Base-by-base conservation (phyloP, 2,888 invertebrate genomes). In the Drosophila ezoana region DNA sequence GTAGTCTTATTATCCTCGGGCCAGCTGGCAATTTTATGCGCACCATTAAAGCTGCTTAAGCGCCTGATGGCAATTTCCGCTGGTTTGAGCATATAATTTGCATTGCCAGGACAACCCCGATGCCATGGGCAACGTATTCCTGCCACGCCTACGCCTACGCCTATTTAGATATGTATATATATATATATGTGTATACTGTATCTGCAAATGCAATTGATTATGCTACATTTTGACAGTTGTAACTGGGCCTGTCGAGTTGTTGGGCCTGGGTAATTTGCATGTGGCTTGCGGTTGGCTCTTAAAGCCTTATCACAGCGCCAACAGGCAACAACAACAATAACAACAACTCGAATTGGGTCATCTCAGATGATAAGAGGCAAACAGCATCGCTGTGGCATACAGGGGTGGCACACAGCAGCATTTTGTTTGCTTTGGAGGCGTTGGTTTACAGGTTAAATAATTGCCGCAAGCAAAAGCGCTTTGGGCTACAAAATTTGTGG, bases 11-110 rank as follows among this genome's bases (percentile, higher is more conserved):
- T 78, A 67, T 74, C 53, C 60, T 41, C 53, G 54, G 75, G 71
- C 65, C 59, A 69, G 63, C 67, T 63, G 79, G 70, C 72, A 64
- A 64, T 79, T 70, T 70, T 47, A 54, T 80, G 71, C 68, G 72
- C 85, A 33, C 74, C 81, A 87, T 89, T 87, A 87, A 89, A 85
- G 83, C 83, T 61, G 78, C 74, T 79, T 79, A 73, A 69, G 70
- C 72, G 71, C 65, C 77, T 72, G 65, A 69, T 65, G 79, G 82
- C 73, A 79, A 81, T 72, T 67, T 69, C 41, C 54, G 38, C 33
- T 62, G 64, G 44, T 23, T 48, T 37, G 37, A 41, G 38, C 37
- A 49, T 33, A 59, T 41, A 23, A 61, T 78, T 75, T 73, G 67
- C 79, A 75, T 78, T 78, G 44, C 74, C 62, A 16, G 43, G 62